Conservation (phyloP, 1,140 invertebrate species). For the Drosophila tani region DNA sequence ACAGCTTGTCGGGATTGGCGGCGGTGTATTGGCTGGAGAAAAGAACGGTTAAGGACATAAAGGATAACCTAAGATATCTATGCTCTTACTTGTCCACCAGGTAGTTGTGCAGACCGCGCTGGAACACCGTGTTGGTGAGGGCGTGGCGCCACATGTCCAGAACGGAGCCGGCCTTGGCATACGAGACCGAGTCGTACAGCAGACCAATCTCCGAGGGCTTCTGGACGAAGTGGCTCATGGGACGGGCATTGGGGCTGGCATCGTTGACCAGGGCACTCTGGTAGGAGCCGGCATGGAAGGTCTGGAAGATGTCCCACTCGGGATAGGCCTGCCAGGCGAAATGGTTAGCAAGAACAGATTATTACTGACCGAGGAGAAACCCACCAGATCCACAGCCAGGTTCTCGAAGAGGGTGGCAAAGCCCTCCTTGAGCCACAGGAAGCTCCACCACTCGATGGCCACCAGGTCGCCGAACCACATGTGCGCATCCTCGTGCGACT, state of each 20-base stretch:
- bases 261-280: constrained; percentile 89
- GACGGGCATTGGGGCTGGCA: constrained; percentile 87
- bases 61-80: no score
- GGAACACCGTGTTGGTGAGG: constrained; percentile 93
- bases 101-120: constrained; percentile 92
- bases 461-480: constrained; percentile 90
- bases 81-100: constrained; percentile 87
- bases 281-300: constrained; percentile 90
- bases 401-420: constrained; percentile 86
- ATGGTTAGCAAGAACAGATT: neutral
- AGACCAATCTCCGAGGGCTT: constrained; percentile 90
- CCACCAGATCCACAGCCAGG: constrained; percentile 67
- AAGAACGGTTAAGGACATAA: neutral
- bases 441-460: constrained; percentile 87
- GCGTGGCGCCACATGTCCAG: constrained; percentile 98
- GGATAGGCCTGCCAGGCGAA: constrained; percentile 85
- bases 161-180: constrained; percentile 88
- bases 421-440: constrained; percentile 87
- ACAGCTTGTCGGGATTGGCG: constrained; percentile 89
- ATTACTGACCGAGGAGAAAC: neutral
- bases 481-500: constrained; percentile 88
- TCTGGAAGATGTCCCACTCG: constrained; percentile 92
- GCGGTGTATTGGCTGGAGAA: constrained; percentile 79
- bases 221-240: constrained; percentile 90
- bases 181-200: constrained; percentile 93